A percentile compares a stretch with the other conserved stretches of the same genome.
These are phyloP conservation scores for Meteorus sp. DNA, from an alignment of 1,140 invertebrate genomes.

Conservation along the genomic window DNA sequence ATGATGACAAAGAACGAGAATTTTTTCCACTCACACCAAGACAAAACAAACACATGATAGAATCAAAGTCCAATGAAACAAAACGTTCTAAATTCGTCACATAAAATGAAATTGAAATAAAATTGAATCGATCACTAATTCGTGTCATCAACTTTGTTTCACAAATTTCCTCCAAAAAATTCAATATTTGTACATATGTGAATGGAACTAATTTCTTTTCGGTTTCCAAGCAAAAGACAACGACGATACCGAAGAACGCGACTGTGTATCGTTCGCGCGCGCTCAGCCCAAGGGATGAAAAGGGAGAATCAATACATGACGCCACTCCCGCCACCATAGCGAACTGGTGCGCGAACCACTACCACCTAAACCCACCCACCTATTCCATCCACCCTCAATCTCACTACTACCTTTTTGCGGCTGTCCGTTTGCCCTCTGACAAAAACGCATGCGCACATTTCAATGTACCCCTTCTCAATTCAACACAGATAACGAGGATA, in stretches of 20 bases:
- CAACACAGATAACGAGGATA: not conserved
- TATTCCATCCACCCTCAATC: not conserved
- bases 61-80: too few relatives aligned
- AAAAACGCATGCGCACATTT: slow-evolving; percentile 14
- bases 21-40: too few relatives aligned
- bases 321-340: slow-evolving; percentile 42
- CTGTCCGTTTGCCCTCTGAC: not conserved
- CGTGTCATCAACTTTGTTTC: too few relatives aligned
- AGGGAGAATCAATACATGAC: slow-evolving; percentile 53
- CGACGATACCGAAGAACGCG: not conserved
- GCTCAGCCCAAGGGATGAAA: slow-evolving; percentile 38
- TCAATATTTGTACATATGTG: too few relatives aligned
- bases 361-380: slow-evolving; percentile 17
- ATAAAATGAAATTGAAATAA: too few relatives aligned
- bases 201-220: too few relatives aligned
- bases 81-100: too few relatives aligned
- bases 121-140: too few relatives aligned
- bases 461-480: not conserved
- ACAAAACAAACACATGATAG: too few relatives aligned
- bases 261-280: slow-evolving; percentile 9
- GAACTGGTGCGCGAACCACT: slow-evolving; percentile 43
- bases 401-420: too few relatives aligned
- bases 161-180: too few relatives aligned
- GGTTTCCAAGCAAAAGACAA: not conserved
- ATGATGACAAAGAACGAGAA: too few relatives aligned